Base-by-base conservation (phyloP, 2,888 invertebrate species). In the Cistogaster globosa region DNA sequence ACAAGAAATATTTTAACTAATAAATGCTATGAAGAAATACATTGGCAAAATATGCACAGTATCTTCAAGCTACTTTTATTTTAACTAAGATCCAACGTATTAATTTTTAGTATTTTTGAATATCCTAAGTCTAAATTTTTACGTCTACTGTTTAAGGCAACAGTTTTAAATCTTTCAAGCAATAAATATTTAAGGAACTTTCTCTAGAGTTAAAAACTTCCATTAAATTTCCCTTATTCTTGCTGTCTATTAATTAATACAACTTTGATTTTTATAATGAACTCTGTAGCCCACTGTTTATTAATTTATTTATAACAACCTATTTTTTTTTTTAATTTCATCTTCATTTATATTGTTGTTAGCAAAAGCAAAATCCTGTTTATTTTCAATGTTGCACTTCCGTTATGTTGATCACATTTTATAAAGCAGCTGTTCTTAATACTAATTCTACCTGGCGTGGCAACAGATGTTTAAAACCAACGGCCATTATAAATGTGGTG, bases 381-480 rank as follows among this genome's bases (percentile, higher is more conserved):
- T 86, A 67, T 87, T 84, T 69, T 65, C 88, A 85, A 86, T 86
- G 86, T 81, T 85, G 86, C 78, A 82, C 84, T 87, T 87, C 87
- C 87, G 85, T 81, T 86, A 80, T 87, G 89, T 86, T 89, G 89
- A 87, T 88, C 88, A 87, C 88, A 80, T 86, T 87, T 88, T 86
- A 74, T 77, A 48, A 57, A 80, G 86, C 86, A 86, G 86, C 81
- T 86, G 86, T 63, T 87, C 63, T 75, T 77, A 83, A 82, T 84
- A 75, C 83, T 75, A 83, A 79, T 85, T 86, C 72, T 86, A 86
- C 87, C 86, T 87, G 85, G 81, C 74, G 84, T 74, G 83, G 69
- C 83, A 77, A 67, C 85, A 83, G 81, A 74, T 85, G 84, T 68
- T 74, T 22, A 16, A 69, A 58, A 74, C 78, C 81, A 65, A 63